phyloP scores from a whole-genome alignment of 2,888 invertebrate species.

The Lacanobia oleracea region DNA sequence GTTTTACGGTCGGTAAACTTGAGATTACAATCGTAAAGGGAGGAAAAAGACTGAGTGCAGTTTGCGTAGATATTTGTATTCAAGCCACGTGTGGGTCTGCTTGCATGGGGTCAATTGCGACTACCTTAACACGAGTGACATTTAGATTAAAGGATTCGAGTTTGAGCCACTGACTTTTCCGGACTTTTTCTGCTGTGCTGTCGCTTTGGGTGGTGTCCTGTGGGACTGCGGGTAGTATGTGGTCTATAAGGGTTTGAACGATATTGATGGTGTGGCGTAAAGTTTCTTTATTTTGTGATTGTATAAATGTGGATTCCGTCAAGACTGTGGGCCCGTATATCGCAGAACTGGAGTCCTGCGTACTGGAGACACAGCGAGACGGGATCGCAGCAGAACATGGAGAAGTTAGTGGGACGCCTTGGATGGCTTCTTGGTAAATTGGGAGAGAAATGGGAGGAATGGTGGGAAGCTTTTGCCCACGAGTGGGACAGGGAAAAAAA shows the following conservation, averaged over 20 bases:
- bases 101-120: conserved; percentile 76
- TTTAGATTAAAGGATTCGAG: conserved; percentile 46
- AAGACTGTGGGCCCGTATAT: too few relatives aligned
- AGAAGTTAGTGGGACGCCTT: too few relatives aligned
- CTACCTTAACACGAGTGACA: conserved; percentile 67
- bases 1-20: conserved; percentile 82
- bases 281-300: background rate
- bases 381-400: too few relatives aligned
- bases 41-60: conserved; percentile 79
- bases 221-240: background rate
- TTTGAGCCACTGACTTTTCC: conserved; percentile 29
- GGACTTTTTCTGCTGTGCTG: background rate
- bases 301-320: too few relatives aligned
- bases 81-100: conserved; percentile 71
- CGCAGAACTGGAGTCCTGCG: too few relatives aligned
- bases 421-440: too few relatives aligned
- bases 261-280: background rate
- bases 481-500: too few relatives aligned
- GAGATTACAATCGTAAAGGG: conserved; percentile 85
- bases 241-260: conserved; percentile 7
- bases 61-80: conserved; percentile 77
- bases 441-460: too few relatives aligned
- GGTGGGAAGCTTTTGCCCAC: too few relatives aligned
- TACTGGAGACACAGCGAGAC: too few relatives aligned
- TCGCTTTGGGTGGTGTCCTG: conserved; percentile 3